phyloP scores from a whole-genome alignment of 2,888 invertebrate species.

The Plebejus argus region DNA sequence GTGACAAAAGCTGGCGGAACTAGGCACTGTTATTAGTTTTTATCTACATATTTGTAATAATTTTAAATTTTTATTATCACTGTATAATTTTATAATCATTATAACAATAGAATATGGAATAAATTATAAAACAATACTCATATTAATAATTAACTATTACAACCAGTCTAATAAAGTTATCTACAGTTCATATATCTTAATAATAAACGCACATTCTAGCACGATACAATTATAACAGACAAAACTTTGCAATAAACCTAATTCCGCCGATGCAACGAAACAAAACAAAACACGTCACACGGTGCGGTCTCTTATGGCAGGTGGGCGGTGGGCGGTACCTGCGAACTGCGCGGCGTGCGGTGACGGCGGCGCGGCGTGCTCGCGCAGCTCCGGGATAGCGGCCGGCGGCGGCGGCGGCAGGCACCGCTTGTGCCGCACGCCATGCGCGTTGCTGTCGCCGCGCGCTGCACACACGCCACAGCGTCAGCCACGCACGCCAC shows the following conservation, averaged over 20 bases:
- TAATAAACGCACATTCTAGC: too few species aligned
- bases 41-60: background rate
- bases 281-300: slow-evolving; percentile 19
- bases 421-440: slow-evolving; percentile 90
- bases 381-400: slow-evolving; percentile 93
- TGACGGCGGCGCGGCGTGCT: slow-evolving; percentile 55
- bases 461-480: slow-evolving; percentile 58
- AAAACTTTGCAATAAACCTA: background rate
- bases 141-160: too few species aligned
- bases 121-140: background rate
- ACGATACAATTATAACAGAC: too few species aligned
- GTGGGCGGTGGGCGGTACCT: slow-evolving; percentile 43
- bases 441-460: slow-evolving; percentile 89
- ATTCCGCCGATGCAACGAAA: slow-evolving; percentile 16
- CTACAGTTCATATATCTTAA: too few species aligned
- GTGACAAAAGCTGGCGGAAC: slow-evolving; percentile 5
- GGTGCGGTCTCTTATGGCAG: slow-evolving; percentile 1
- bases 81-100: background rate
- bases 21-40: background rate
- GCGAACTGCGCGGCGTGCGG: slow-evolving; percentile 47
- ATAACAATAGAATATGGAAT: background rate
- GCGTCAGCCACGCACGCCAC: slow-evolving; percentile 38
- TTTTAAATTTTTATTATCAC: too few species aligned
- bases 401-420: slow-evolving; percentile 91
- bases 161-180: too few species aligned